A percentile compares a stretch with the other conserved stretches of the same genome.
These are phyloP conservation scores for Parotia lawesii DNA, from an alignment of 2,113 vertebrate species.

Conservation along the genomic window DNA sequence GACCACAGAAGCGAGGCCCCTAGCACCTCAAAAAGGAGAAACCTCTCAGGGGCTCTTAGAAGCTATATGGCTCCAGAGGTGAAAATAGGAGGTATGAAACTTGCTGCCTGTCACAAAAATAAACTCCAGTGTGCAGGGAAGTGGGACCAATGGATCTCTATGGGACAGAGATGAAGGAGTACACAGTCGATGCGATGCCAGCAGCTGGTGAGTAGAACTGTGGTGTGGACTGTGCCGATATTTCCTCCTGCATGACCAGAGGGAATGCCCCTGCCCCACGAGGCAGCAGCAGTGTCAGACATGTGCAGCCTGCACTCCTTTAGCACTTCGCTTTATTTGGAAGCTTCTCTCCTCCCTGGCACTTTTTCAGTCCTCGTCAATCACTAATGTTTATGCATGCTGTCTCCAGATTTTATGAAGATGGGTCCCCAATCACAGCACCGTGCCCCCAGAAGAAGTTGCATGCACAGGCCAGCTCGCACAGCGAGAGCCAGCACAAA, in stretches of 20 bases:
- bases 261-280: not conserved
- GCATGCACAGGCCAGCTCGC: not conserved
- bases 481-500: accelerated
- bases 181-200: accelerated
- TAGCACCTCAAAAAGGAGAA: not conserved
- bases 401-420: not conserved
- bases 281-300: not conserved
- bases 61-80: not conserved
- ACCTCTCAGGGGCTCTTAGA: not conserved
- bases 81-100: not conserved
- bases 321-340: not conserved
- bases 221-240: not conserved
- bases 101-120: not conserved
- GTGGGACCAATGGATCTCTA: accelerated
- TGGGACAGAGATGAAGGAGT: not conserved
- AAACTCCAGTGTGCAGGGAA: not conserved
- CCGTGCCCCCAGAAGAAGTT: not conserved
- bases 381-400: not conserved
- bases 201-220: not conserved
- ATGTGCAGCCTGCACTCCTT: not conserved
- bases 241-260: not conserved
- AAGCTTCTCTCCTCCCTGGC: conserved; percentile 5
- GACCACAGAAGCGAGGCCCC: not conserved
- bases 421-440: not conserved
- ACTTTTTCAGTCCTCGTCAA: conserved; percentile 18